Percentiles rank a stretch among this genome's conserved stretches.
Evolutionary conservation across 2,888 invertebrate species (phyloP).

Genomic region (Fragum sueziense): DNA sequence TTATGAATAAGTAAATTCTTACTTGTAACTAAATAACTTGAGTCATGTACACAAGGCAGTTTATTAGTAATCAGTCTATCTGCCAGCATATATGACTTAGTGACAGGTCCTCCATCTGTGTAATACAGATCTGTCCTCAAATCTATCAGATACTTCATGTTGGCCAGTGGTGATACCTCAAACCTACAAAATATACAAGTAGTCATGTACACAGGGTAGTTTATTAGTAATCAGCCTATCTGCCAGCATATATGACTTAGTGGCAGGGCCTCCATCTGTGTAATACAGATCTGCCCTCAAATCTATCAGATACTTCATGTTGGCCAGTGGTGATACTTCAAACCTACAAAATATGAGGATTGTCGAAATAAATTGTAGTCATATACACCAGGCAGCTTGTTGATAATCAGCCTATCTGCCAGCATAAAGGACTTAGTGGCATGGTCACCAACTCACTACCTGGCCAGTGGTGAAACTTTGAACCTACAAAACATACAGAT

Average conservation of each 20-base stretch:
- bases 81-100: not conserved
- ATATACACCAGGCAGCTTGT: constrained; percentile 13
- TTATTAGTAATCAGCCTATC: constrained; percentile 16
- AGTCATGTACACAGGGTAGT: constrained; percentile 9
- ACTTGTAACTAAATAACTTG: too few relatives aligned
- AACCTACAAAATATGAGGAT: not conserved
- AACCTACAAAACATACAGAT: too few relatives aligned
- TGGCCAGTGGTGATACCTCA: not conserved
- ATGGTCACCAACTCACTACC: not conserved
- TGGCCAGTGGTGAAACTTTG: too few relatives aligned
- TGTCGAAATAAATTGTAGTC: too few relatives aligned
- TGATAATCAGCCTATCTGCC: constrained; percentile 6
- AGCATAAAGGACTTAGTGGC: not conserved
- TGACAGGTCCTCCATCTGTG: not conserved
- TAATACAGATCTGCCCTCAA: constrained; percentile 1
- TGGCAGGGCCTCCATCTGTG: not conserved
- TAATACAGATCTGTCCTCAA: not conserved
- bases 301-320: constrained; percentile 8
- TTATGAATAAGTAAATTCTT: too few relatives aligned
- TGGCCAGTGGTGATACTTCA: not conserved
- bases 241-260: not conserved
- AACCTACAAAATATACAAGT: too few relatives aligned
- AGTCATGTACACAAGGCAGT: constrained; percentile 9
- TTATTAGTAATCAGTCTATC: constrained; percentile 15
- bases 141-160: constrained; percentile 1